phyloP scores from a whole-genome alignment of 2,888 invertebrate species.

The Anarsia innoxiella region DNA sequence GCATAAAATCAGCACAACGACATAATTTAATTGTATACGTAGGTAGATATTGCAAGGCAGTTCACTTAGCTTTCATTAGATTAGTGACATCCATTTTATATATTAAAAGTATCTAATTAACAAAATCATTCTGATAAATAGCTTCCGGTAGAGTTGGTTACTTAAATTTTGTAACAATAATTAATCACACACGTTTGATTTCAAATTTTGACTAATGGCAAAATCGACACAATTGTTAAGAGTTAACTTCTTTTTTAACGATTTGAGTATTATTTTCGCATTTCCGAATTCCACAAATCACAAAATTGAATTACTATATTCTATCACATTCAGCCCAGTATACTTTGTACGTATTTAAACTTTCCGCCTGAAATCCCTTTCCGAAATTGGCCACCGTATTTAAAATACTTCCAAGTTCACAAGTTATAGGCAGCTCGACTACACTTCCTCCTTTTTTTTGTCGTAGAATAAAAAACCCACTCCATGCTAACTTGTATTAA shows the following conservation, averaged over 20 bases:
- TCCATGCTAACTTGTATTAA: no score
- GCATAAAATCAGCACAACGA: slow-evolving; percentile 25
- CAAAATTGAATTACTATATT: slow-evolving; percentile 20
- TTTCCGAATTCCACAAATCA: slow-evolving; percentile 26
- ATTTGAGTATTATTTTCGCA: slow-evolving; percentile 37
- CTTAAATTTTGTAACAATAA: slow-evolving; percentile 18
- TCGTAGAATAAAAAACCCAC: slow-evolving; percentile 13
- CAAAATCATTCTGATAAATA: slow-evolving; percentile 33
- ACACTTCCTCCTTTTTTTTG: slow-evolving; percentile 15
- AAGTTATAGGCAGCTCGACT: slow-evolving; percentile 26
- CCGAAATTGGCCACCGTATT: not conserved
- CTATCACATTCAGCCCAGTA: slow-evolving; percentile 29
- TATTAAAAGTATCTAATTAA: no score
- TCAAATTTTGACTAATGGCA: slow-evolving; percentile 67
- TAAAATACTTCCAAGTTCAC: slow-evolving; percentile 27
- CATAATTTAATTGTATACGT: slow-evolving; percentile 22
- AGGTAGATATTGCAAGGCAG: slow-evolving; percentile 35
- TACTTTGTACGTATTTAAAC: slow-evolving; percentile 21
- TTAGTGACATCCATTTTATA: no score
- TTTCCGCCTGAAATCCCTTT: not conserved
- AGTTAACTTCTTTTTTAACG: slow-evolving; percentile 36
- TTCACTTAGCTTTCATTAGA: slow-evolving; percentile 46
- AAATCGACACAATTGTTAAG: slow-evolving; percentile 73
- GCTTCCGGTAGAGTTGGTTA: slow-evolving; percentile 40
- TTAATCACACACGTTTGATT: slow-evolving; percentile 29